Evolutionary conservation across 2,113 vertebrate species (phyloP), one percentile per base, ranked within the genome.

Genomic region (Sclerurus mexicanus): DNA sequence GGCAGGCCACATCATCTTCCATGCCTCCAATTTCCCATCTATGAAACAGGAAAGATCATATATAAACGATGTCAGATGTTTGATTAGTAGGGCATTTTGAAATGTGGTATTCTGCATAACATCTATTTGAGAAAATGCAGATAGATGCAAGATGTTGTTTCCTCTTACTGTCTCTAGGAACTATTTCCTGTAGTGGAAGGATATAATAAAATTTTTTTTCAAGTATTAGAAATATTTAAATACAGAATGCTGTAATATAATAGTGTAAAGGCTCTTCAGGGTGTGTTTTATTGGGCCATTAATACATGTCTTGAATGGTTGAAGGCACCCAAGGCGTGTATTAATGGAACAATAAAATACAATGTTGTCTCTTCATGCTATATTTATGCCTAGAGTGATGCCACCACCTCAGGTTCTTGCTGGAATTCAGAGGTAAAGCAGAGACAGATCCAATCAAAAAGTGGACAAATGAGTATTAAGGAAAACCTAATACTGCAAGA

Each of bases 301-400:
- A 96, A 97, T 96, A 97, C 87, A 94, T 58, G 93, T 96, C 95
- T 95, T 94, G 96, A 97, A 95, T 97, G 85, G 95, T 72, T 97
- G 96, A 97, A 96, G 95, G 93, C 95, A 97, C 97, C 96, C 96
- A 93, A 96, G 96, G 96, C 85, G 17, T 96, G 86, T 97, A 96
- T 97, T 97, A 97, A 97, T 97, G 85, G 96, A 96, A 97, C 95
- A 97, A 96, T 97, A 97, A 97, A 97, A 97, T 93, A 97, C 89
- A 96, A 88, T 95, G 95, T 97, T 97, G 96, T 97, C 95, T 97
- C 96, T 97, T 97, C 85, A 60, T 95, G 93, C 95, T 86, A 21
- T 96, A 97, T 97, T 97, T 97, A 97, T 97, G 95, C 96, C 95
- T 95, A 78, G 53, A 96, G 94, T 80, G 19, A 95, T 89, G 92